Evolutionary conservation across 2,113 vertebrate species (phyloP), one percentile per base, ranked within the genome.

Genomic region (Chloroceryle aenea): DNA sequence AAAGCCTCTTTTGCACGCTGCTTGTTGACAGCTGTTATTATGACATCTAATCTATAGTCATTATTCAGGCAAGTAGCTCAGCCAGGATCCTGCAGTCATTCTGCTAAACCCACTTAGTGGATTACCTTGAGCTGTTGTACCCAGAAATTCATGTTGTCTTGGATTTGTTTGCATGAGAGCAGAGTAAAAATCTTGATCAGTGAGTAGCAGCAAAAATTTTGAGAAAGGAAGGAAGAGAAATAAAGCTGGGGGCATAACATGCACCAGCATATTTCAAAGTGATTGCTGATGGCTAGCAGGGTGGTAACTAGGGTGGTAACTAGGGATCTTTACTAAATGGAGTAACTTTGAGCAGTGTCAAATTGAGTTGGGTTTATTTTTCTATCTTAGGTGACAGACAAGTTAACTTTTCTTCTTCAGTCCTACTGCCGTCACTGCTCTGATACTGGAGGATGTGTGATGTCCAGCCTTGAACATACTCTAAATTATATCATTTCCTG

Each of bases 11-110:
- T 73, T 90, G 75, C 73, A 87, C 6, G 6, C 89, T 86, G 62
- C 48, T 90, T 85, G 75, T 85, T 91, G 91, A 95, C 86, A 95
- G 86, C 87, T 94, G 85, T 86, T 96, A 92, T 76, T 89, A 61
- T 43, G 73, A 69, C 36, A 92, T 73, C 85, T 87, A 56, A 87
- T 91, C 71, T 92, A n/a, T 11, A 81, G 61, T 48, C 71, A 71
- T 82, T 61, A 87, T 63, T 83, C 0, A 4, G 83, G 75, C 87
- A 95, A 95, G 72, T 61, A 75, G 50, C 48, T 88, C 80, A 85
- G 64, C 62, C 55, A 95, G 66, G 45, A 89, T 89, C 66, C 50
- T 59, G 62, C 47, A 69, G 72, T 74, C 72, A 82, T 52, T 61
- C 59, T 66, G 47, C 42, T 93, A 77, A 96, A 66, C 52, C 25